Base-by-base conservation (phyloP, 2,888 invertebrate species). In the Drosophila parthenogenetica region DNA sequence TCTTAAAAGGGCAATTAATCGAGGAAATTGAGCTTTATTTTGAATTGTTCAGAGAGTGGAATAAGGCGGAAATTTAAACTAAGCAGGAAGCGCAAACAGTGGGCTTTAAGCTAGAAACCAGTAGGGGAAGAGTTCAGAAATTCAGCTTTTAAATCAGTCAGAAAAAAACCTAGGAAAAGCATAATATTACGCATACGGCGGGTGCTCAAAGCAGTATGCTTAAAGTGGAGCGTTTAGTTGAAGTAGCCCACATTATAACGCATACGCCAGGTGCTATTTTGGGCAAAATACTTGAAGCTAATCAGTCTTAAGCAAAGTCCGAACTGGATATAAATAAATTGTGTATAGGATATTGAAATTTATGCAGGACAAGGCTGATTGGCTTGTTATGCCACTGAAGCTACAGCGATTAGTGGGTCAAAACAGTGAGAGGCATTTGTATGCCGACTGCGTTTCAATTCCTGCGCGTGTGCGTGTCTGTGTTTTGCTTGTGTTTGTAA, bases 311-410 rank as follows among this genome's bases (percentile, higher is more conserved):
- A 35, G 54, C 32, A 48, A 29, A 37, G 37, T 7, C 13, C 32
- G 17, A 32, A 49, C 25, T 59, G 2, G 29, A 29, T 29, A 50
- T 53, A 63, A 60, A 73, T 58, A 54, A 49, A 53, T 5, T 49
- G 29, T 14, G 16, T 11, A 42, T 13, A 5, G 11, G 5, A 49
- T 25, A 71, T 64, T 50, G 59, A 84, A 75, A 87, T 81, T 87
- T 72, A 84, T 81, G 65, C 85, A 64, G 70, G 65, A 59, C 64
- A 58, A 63, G 22, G 62, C 65, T 84, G 81, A 87, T 87, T 78
- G 85, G 79, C 55, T 53, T 57, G 60, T 43, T 54, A 40, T 29
- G 32, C n/a, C n/a, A 17, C 32, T 22, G 39, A 55, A 57, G 55
- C 53, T 63, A 22, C 22, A 53, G 50, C 73, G 81, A 86, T 79